These are phyloP conservation scores for Hyles lineata DNA, from an alignment of 2,888 invertebrate genomes.

Conservation along the genomic window DNA sequence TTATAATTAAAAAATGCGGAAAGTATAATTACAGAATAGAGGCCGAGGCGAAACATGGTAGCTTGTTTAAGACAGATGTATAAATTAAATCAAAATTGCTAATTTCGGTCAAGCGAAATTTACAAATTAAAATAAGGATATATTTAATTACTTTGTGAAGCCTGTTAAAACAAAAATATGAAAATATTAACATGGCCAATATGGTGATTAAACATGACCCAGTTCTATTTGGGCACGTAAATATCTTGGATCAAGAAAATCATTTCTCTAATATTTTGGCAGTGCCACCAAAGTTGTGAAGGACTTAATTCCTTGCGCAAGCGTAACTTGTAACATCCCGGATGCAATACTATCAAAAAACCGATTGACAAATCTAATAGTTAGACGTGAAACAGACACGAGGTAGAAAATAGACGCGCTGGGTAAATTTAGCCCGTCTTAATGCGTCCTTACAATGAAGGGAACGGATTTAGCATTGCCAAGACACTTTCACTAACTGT, in stretches of 20 bases:
- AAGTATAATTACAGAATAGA: not conserved
- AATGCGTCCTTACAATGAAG: not conserved
- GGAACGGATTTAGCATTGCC: slow-evolving; percentile 14
- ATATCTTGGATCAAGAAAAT: too few relatives aligned
- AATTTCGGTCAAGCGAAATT: too few relatives aligned
- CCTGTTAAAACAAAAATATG: too few relatives aligned
- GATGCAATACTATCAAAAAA: not conserved
- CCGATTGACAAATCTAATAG: not conserved
- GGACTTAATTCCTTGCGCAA: not conserved
- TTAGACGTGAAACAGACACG: not conserved
- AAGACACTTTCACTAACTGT: slow-evolving; percentile 3
- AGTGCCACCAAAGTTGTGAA: too few relatives aligned
- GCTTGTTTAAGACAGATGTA: too few relatives aligned
- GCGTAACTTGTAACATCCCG: not conserved
- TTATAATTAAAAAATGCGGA: slow-evolving; percentile 11
- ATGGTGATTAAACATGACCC: too few relatives aligned
- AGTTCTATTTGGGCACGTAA: too few relatives aligned
- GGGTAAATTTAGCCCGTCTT: not conserved
- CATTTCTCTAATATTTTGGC: too few relatives aligned
- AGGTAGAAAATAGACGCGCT: not conserved
- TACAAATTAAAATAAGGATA: too few relatives aligned
- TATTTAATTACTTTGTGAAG: too few relatives aligned
- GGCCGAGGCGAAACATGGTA: not conserved
- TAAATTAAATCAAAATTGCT: too few relatives aligned
- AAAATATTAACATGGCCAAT: too few relatives aligned